Evolutionary conservation across 2,113 vertebrate genomes (phyloP).

Genomic region (Ceyx melanurus): DNA sequence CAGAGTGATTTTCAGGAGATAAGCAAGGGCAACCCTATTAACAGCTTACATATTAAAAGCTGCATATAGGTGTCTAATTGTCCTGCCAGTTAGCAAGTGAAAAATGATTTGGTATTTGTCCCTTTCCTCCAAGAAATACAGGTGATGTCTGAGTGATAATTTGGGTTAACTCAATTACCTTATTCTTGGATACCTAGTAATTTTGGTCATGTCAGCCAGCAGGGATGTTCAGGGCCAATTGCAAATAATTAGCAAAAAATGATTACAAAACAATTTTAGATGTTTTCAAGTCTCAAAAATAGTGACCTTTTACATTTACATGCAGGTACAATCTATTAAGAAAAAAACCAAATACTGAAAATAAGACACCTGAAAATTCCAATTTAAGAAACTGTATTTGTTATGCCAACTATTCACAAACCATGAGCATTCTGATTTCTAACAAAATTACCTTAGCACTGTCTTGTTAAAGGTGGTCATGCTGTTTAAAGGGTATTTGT

Average conservation of each 20-base stretch:
- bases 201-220: background rate
- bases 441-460: background rate
- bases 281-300: background rate
- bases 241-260: background rate
- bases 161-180: background rate
- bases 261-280: background rate
- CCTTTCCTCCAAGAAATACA: background rate
- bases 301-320: background rate
- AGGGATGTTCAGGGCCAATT: background rate
- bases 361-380: background rate
- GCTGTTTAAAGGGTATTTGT: background rate
- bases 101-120: background rate
- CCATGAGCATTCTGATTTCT: background rate
- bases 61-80: background rate
- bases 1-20: constrained; percentile 24
- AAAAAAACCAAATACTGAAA: background rate
- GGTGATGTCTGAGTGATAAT: background rate
- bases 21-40: constrained; percentile 5
- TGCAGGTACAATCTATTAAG: background rate
- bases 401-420: background rate
- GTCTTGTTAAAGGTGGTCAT: background rate
- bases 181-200: background rate
- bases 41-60: constrained; percentile 16
- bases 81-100: background rate
- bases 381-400: background rate